Conservation (phyloP, 2,888 invertebrate genomes). For the Mechanitis mazaeus region DNA sequence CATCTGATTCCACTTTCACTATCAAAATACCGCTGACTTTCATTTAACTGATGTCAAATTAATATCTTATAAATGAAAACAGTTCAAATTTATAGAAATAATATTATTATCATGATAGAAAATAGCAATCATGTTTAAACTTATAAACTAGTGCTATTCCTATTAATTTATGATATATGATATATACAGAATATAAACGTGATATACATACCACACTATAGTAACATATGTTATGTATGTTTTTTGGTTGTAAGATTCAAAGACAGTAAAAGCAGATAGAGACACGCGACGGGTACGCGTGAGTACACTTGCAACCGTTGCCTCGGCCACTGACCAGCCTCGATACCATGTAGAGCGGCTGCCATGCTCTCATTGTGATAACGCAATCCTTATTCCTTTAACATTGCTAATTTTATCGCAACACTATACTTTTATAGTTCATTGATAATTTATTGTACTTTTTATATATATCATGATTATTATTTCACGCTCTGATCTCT, state of each 20-base stretch:
- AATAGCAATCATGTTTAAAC: no score
- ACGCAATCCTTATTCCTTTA: slow-evolving; percentile 19
- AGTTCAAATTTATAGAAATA: not conserved
- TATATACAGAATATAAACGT: no score
- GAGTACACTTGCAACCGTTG: slow-evolving; percentile 46
- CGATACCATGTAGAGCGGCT: slow-evolving; percentile 44
- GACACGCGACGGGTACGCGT: slow-evolving; percentile 43
- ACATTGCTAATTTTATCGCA: slow-evolving; percentile 6
- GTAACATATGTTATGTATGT: no score
- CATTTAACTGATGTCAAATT: slow-evolving; percentile 34
- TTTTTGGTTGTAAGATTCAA: not conserved
- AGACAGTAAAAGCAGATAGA: slow-evolving; percentile 34
- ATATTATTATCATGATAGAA: not conserved
- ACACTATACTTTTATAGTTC: slow-evolving; percentile 2
- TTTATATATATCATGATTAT: not conserved
- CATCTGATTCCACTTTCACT: slow-evolving; percentile 43
- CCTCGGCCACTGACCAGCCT: slow-evolving; percentile 35
- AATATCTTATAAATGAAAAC: slow-evolving; percentile 3
- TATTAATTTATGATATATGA: no score
- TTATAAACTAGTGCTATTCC: no score
- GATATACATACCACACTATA: no score
- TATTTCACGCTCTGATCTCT: slow-evolving; percentile 13
- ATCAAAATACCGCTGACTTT: slow-evolving; percentile 40
- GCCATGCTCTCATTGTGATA: slow-evolving; percentile 43
- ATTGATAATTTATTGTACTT: not conserved